Conservation (phyloP, 2,113 vertebrate genomes). For the Typhlomys cinereus region DNA sequence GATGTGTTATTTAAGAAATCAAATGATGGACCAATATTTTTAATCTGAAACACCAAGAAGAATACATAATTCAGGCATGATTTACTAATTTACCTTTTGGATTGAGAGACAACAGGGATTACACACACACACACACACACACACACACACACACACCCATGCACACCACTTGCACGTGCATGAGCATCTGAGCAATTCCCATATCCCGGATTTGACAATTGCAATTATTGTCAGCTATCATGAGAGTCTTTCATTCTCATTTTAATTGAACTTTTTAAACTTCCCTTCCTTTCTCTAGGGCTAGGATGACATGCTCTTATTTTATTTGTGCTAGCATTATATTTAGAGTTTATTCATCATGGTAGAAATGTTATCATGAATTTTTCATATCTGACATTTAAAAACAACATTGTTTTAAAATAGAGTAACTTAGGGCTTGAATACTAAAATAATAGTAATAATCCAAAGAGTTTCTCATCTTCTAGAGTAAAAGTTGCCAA, state of each 20-base stretch:
- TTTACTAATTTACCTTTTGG: neutral
- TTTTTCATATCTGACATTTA: conserved; percentile 60
- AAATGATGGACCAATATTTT: conserved; percentile 20
- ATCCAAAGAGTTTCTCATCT: neutral
- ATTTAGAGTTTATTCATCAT: conserved; percentile 60
- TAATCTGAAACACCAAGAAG: neutral
- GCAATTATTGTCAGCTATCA: neutral
- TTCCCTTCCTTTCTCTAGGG: neutral
- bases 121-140: neutral
- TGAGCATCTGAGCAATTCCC: neutral
- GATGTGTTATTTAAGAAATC: neutral
- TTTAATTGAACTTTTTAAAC: neutral
- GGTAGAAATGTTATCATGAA: conserved; percentile 32
- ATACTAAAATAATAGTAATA: conserved; percentile 30
- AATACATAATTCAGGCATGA: neutral
- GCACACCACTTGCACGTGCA: too few species aligned
- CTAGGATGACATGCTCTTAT: neutral
- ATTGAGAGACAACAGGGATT: neutral
- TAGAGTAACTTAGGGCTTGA: conserved; percentile 43
- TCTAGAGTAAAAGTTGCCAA: conserved; percentile 10
- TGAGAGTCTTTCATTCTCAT: neutral
- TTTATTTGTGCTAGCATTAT: conserved; percentile 46
- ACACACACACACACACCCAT: neutral
- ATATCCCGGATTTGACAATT: neutral
- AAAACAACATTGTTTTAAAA: conserved; percentile 58